Conservation (phyloP, 2,797 vertebrate genomes). For the Garrulus glandarius region DNA sequence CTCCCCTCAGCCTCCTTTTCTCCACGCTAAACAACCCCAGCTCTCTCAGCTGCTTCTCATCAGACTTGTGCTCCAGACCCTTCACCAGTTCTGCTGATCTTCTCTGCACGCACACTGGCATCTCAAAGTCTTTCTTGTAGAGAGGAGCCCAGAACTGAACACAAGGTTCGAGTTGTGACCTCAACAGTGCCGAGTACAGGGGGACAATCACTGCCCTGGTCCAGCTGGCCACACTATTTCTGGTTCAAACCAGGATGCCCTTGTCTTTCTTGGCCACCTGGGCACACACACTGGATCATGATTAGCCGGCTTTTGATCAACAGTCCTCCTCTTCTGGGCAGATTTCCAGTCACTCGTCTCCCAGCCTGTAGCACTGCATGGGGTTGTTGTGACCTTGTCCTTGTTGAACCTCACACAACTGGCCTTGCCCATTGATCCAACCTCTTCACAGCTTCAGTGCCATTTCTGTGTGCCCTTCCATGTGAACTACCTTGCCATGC, state of each 20-base stretch:
- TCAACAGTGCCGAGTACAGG: neutral
- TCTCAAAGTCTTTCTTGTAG: neutral
- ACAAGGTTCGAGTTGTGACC: rapidly evolving
- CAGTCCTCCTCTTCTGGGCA: too few species aligned
- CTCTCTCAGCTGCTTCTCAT: neutral
- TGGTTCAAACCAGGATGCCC: neutral
- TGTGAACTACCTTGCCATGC: neutral
- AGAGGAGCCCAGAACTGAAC: neutral
- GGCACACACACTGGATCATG: neutral
- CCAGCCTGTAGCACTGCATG: neutral
- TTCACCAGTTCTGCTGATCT: neutral
- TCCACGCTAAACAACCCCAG: rapidly evolving
- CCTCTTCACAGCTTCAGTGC: neutral
- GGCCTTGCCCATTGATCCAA: neutral
- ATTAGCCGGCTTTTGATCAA: neutral
- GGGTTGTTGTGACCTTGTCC: neutral
- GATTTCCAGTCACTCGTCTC: neutral
- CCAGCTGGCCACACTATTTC: neutral
- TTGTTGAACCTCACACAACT: neutral
- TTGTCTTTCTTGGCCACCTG: neutral
- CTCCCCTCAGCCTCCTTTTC: neutral
- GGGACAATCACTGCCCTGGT: rapidly evolving
- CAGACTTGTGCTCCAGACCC: neutral
- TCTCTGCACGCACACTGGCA: neutral
- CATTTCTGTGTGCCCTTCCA: neutral